Evolutionary conservation across 2,888 invertebrate genomes (phyloP).

Genomic region (Nemoura dubitans): DNA sequence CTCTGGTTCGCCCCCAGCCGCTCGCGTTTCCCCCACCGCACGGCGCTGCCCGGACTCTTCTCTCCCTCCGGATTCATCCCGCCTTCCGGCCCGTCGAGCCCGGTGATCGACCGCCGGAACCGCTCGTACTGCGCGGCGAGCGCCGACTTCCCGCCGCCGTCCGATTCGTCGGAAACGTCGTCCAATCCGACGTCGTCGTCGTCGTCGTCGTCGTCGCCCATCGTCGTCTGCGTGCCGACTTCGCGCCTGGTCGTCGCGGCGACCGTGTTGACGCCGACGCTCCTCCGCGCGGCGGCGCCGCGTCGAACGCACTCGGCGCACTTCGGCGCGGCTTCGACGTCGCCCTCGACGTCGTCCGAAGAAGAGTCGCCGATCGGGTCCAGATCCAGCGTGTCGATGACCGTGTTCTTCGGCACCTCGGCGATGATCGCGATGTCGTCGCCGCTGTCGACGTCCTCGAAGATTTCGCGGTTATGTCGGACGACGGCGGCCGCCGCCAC

Average conservation of each 20-base stretch:
- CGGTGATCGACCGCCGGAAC: too few species aligned
- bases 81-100: too few species aligned
- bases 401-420: slow-evolving; percentile 12
- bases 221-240: neutral
- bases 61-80: too few species aligned
- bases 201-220: neutral
- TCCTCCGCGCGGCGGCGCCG: neutral
- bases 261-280: too few species aligned
- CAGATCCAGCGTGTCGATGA: slow-evolving; percentile 13
- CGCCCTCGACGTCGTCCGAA: neutral
- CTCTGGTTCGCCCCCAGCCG: too few species aligned
- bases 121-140: too few species aligned
- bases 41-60: too few species aligned
- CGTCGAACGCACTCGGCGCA: neutral
- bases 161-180: neutral
- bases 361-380: neutral
- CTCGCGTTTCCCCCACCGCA: too few species aligned
- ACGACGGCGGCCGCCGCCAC: neutral
- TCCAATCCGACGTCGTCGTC: neutral
- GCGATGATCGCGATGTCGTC: slow-evolving; percentile 16
- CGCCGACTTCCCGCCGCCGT: neutral
- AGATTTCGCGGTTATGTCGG: neutral
- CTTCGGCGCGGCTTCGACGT: too few species aligned
- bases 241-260: neutral
- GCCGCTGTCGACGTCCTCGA: neutral